Evolutionary conservation across 2,888 invertebrate genomes (phyloP).

Genomic region (Drosophila kuntzei): DNA sequence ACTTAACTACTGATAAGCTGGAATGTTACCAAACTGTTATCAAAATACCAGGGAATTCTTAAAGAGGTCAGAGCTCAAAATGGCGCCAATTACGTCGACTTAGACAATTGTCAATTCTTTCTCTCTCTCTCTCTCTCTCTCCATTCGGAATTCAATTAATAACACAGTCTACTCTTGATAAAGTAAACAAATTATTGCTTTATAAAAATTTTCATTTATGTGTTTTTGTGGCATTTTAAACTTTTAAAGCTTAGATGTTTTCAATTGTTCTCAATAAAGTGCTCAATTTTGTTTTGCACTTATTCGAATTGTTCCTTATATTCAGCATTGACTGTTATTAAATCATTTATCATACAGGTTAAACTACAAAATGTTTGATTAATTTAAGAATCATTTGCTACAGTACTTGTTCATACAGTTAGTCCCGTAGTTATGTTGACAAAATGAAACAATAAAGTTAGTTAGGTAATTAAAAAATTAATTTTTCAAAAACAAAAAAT

Average conservation of each 20-base stretch:
- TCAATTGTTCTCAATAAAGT: background rate
- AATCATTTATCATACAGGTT: slow-evolving; percentile 1
- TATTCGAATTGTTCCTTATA: background rate
- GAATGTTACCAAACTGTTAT: slow-evolving; percentile 8
- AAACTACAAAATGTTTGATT: slow-evolving; percentile 5
- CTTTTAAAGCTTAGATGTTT: background rate
- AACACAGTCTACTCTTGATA: background rate
- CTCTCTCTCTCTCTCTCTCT: background rate
- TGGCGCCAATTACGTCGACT: slow-evolving; percentile 6
- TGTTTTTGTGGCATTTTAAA: no score
- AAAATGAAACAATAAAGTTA: no score
- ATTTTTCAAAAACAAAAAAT: no score
- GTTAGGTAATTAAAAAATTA: no score
- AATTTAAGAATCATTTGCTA: slow-evolving; percentile 3
- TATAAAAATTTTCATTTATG: no score
- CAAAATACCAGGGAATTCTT: background rate
- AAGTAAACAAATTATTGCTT: no score
- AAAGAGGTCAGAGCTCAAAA: slow-evolving; percentile 18
- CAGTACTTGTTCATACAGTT: background rate
- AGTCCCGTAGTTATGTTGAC: no score
- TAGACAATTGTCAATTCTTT: slow-evolving; percentile 3
- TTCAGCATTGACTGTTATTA: background rate
- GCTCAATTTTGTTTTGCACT: background rate
- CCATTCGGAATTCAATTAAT: background rate
- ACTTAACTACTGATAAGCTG: slow-evolving; percentile 9